phyloP scores from a whole-genome alignment of 2,113 vertebrate species.

The Engystomops pustulosus region DNA sequence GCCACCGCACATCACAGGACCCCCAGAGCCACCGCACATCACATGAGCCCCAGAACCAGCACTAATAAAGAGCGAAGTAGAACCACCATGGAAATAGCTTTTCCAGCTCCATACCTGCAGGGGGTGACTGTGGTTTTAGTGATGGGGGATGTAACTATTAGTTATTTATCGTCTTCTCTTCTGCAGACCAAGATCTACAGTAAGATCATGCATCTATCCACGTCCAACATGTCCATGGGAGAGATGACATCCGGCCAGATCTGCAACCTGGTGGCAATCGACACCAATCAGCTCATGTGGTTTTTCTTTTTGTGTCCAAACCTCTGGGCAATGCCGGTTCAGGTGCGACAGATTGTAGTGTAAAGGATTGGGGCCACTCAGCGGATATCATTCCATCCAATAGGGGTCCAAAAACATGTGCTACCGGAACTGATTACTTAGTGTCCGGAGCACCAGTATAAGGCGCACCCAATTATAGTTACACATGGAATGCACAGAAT shows the following conservation, averaged over 20 bases:
- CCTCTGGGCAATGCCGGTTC: conserved; percentile 97
- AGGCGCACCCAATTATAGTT: too few species aligned
- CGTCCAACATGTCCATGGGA: conserved; percentile 97
- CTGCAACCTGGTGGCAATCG: conserved; percentile 96
- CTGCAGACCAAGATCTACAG: conserved; percentile 97
- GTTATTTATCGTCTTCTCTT: background rate
- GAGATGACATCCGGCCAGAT: conserved; percentile 95
- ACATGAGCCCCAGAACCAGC: too few species aligned
- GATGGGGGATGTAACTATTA: background rate
- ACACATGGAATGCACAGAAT: too few species aligned
- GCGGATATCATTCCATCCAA: too few species aligned
- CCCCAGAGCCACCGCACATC: too few species aligned
- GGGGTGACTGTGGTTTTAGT: background rate
- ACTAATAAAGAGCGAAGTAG: too few species aligned
- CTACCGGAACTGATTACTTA: too few species aligned
- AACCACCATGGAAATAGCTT: too few species aligned
- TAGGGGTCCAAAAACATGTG: too few species aligned
- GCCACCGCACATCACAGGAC: too few species aligned
- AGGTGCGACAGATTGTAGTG: conserved; percentile 75
- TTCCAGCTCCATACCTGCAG: background rate
- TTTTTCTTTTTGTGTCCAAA: conserved; percentile 98
- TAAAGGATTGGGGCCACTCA: too few species aligned
- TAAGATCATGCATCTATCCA: conserved; percentile 97
- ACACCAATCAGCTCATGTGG: conserved; percentile 99
- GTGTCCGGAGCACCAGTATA: too few species aligned